Base-by-base conservation (phyloP, 2,797 vertebrate genomes). In the Mus spretus region DNA sequence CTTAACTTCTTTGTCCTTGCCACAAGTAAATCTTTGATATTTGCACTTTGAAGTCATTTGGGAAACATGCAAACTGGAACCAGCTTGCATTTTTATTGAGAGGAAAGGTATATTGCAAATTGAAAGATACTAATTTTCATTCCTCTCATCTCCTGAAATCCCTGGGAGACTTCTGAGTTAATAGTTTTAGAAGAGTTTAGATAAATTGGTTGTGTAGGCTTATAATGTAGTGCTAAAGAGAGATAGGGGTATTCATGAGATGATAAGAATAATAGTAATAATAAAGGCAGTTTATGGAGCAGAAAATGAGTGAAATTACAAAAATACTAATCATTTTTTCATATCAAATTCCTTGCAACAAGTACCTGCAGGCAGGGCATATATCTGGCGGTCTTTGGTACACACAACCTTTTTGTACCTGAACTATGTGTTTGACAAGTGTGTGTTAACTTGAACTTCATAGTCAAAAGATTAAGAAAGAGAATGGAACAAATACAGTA, bases 251-350 rank as follows among this genome's bases (percentile, higher is more conserved):
- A 89, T 77, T 89, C 55, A 47, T 77, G 63, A 94, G 61, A 90
- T 67, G 53, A 93, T 81, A 57, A 40, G 87, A 91, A 44, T 57
- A 94, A 94, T 44, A 79, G 34, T 92, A 91, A 55, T n/a, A 93
- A 97, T 14, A 89, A n/a, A 12, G 26, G 74, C 22, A 93, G 24
- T 88, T 96, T 91, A 77, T 65, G 77, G 37, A 96, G 63, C 19
- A 96, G 63, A 93, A 96, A 95, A 75, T 37, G 70, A 75, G 65
- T n/a, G 4, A 91, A 95, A 92, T 93, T 65, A 82, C 40, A 97
- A 93, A 91, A 93, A 11, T 40, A 87, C n/a, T 28, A 80, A 65
- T 85, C 79, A 93, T 72, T 55, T 9, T 20, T 90, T 89, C 20
- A 83, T 6, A 93, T 53, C 63, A 90, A 90, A 89, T 93, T 91